These are phyloP conservation scores for Rhyacophila evoluta DNA, from an alignment of 2,888 invertebrate genomes.

Conservation along the genomic window DNA sequence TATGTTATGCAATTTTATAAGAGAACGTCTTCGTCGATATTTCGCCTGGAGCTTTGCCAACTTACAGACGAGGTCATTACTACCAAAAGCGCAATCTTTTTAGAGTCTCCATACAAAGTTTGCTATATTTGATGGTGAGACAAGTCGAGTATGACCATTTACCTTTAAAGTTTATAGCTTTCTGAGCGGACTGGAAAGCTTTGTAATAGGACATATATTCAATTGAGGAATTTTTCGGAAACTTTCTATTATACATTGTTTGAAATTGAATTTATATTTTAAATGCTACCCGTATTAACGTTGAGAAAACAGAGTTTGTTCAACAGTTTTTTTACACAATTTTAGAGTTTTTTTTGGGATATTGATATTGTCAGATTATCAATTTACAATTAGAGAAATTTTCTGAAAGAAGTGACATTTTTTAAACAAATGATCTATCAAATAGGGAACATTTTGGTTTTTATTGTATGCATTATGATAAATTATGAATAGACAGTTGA, in stretches of 20 bases:
- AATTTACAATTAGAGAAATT: too few relatives aligned
- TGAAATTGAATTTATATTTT: neutral
- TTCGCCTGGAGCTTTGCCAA: slow-evolving; percentile 32
- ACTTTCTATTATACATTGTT: neutral
- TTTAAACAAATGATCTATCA: too few relatives aligned
- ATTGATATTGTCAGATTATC: too few relatives aligned
- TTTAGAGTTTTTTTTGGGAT: too few relatives aligned
- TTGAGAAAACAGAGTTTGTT: too few relatives aligned
- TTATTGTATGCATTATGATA: too few relatives aligned
- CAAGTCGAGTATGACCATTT: neutral
- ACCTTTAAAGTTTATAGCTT: neutral
- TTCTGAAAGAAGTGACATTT: too few relatives aligned
- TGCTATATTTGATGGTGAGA: neutral
- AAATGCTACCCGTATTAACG: too few relatives aligned
- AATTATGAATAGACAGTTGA: too few relatives aligned
- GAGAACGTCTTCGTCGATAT: slow-evolving; percentile 26
- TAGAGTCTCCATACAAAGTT: neutral
- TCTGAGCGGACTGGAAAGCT: neutral
- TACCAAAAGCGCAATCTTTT: neutral
- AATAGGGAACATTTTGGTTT: too few relatives aligned
- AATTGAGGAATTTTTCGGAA: neutral
- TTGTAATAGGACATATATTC: neutral
- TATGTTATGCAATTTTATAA: neutral
- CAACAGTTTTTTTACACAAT: too few relatives aligned
- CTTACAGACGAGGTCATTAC: neutral